These are phyloP conservation scores for Knipowitschia caucasica DNA, from an alignment of 2,797 vertebrate genomes.

Conservation along the genomic window DNA sequence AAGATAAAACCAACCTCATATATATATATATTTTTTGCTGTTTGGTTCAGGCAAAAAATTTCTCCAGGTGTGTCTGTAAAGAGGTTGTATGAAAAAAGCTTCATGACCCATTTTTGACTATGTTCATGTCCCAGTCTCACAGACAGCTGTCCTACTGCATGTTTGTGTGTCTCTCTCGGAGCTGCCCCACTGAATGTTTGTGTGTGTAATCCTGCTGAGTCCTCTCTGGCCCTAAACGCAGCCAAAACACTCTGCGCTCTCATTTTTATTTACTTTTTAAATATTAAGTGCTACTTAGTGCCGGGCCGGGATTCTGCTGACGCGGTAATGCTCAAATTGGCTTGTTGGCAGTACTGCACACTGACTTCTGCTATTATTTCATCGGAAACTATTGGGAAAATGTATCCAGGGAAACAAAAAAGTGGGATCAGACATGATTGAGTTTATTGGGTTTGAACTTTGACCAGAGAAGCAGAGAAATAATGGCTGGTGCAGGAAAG, in stretches of 20 bases:
- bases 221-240: conserved; percentile 23
- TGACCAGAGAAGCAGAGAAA: background rate
- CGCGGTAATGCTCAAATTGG: conserved; percentile 44
- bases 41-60: too few species aligned
- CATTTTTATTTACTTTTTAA: conserved; percentile 55
- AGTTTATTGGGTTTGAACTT: conserved; percentile 1
- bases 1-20: too few species aligned
- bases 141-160: too few species aligned
- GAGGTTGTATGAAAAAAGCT: too few species aligned
- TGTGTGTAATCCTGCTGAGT: conserved; percentile 50
- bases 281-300: conserved; percentile 50
- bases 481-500: background rate
- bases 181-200: too few species aligned
- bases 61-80: too few species aligned
- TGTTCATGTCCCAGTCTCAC: too few species aligned
- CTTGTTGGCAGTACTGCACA: conserved; percentile 43
- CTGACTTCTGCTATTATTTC: conserved; percentile 18
- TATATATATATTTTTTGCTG: too few species aligned
- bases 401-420: conserved; percentile 32
- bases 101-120: too few species aligned
- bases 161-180: too few species aligned
- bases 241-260: conserved; percentile 8
- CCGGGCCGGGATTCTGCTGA: conserved; percentile 57
- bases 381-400: conserved; percentile 36
- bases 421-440: background rate